phyloP scores from a whole-genome alignment of 2,797 vertebrate genomes.

The Microchirus variegatus region DNA sequence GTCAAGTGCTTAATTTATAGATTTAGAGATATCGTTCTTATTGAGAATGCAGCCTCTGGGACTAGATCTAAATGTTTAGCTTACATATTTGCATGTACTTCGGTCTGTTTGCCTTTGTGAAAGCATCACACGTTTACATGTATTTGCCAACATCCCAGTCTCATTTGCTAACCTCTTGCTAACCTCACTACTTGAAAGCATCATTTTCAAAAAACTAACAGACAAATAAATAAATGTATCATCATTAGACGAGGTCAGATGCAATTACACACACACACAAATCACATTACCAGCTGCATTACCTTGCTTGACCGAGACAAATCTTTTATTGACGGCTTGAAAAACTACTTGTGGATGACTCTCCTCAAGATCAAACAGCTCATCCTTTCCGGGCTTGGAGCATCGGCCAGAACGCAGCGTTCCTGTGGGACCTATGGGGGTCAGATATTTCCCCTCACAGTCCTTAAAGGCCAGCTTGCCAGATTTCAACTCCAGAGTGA shows the following conservation, averaged over 20 bases:
- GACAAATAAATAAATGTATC: background rate
- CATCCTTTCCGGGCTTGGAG: constrained; percentile 93
- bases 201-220: background rate
- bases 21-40: background rate
- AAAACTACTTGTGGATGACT: constrained; percentile 97
- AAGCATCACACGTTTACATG: too few species aligned
- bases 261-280: background rate
- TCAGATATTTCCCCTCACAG: constrained; percentile 91
- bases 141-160: background rate
- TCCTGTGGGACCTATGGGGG: constrained; percentile 89
- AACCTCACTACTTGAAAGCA: too few species aligned
- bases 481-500: constrained; percentile 93
- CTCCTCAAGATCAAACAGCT: constrained; percentile 97
- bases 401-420: constrained; percentile 90
- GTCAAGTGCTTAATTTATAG: background rate
- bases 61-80: too few species aligned
- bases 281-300: constrained; percentile 44
- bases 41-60: background rate
- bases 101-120: too few species aligned
- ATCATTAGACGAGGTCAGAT: background rate
- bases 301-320: constrained; percentile 97
- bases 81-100: too few species aligned
- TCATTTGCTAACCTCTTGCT: background rate
- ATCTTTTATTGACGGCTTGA: constrained; percentile 91
- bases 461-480: constrained; percentile 97